Base-by-base conservation (phyloP, 1,140 invertebrate species). In the Macrostomum lignano region DNA sequence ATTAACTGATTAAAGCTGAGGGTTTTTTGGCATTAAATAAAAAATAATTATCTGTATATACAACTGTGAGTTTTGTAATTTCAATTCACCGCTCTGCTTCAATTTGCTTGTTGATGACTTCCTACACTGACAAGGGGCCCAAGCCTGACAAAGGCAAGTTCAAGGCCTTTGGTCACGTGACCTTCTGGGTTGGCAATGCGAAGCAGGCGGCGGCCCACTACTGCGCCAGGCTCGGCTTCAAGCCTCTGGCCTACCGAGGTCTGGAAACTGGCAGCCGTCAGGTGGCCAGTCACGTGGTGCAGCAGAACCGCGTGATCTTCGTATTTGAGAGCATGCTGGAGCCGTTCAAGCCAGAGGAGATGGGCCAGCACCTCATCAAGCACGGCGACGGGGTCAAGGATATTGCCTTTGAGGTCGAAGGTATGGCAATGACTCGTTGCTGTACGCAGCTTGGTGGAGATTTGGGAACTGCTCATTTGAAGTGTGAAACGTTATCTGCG, bases 371-470 rank as follows among this genome's bases (percentile, higher is more conserved):
- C 57, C 53, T 93, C 23, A 63, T 71, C 7, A 67, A 65, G 38
- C 88, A 96, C 49, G 88, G 88, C 4, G 88, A 96, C 61, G 86
- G 78, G 25, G 84, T 88, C 1, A 86, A 84, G 48, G 84, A 94
- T 52, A 65, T 96, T 20, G 79, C 82, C 3, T 93, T 96, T 49
- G 63, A 69, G 39, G 88, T 96, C 3, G 74, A 93, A 52, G 77
- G 94, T 54, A 61, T 96, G n/a, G n/a, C n/a, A n/a, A n/a, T n/a
- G n/a, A n/a, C n/a, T n/a, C n/a, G n/a, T n/a, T n/a, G n/a, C n/a
- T n/a, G n/a, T n/a, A n/a, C n/a, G n/a, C n/a, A n/a, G n/a, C n/a
- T n/a, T n/a, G n/a, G n/a, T n/a, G n/a, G n/a, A n/a, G n/a, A n/a
- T n/a, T n/a, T n/a, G n/a, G n/a, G n/a, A n/a, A n/a, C n/a, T n/a